Conservation (phyloP, 2,113 vertebrate species). For the Pluvianellus socialis region DNA sequence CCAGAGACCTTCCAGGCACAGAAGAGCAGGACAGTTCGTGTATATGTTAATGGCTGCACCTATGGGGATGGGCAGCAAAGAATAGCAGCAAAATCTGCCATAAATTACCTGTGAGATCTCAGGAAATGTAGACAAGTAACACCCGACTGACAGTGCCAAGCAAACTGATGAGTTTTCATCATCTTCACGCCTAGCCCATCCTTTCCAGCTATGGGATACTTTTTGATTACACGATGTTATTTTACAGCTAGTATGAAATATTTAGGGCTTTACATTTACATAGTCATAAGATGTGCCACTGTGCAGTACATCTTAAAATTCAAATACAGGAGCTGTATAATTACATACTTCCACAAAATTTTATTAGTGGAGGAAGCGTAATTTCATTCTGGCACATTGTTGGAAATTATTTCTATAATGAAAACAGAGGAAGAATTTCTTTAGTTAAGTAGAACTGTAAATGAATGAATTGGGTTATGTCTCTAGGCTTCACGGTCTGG, state of each 20-base stretch:
- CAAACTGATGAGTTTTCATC: slow-evolving; percentile 23
- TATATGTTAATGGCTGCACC: background rate
- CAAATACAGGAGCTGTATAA: background rate
- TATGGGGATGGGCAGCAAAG: background rate
- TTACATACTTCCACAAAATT: background rate
- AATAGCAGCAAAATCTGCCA: background rate
- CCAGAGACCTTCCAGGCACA: background rate
- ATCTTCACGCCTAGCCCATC: background rate
- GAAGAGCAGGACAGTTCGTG: background rate
- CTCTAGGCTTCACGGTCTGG: background rate
- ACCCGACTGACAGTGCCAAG: background rate
- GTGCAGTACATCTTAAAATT: background rate
- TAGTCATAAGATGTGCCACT: background rate
- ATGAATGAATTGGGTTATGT: background rate
- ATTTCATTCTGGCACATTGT: background rate
- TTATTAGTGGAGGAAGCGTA: background rate
- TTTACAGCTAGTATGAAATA: slow-evolving; percentile 45
- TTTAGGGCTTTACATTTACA: slow-evolving; percentile 43
- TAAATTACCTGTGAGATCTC: background rate
- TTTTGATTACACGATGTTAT: slow-evolving; percentile 38
- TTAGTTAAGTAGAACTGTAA: background rate
- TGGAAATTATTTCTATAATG: background rate
- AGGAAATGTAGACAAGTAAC: background rate
- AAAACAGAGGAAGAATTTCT: background rate
- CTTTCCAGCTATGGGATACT: background rate